These are phyloP conservation scores for Epicampocera succincta DNA, from an alignment of 2,888 invertebrate species.

Conservation along the genomic window DNA sequence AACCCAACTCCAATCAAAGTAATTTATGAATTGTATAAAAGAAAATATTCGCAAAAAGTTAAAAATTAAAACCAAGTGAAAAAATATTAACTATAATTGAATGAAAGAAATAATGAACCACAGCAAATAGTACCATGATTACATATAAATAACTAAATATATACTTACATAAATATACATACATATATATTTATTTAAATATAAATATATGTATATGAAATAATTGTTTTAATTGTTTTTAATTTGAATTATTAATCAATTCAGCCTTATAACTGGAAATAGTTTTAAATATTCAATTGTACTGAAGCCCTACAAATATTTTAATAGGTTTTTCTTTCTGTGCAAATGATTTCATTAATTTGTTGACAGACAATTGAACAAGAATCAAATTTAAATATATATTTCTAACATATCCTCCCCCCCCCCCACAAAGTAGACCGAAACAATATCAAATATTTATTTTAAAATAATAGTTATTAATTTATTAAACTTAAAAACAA, in stretches of 20 bases:
- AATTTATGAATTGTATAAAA: conserved; percentile 57
- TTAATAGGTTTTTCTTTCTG: conserved; percentile 25
- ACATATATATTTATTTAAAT: conserved; percentile 58
- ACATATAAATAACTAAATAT: conserved; percentile 53
- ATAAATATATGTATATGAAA: conserved; percentile 56
- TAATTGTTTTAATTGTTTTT: conserved; percentile 38
- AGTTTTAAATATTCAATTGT: conserved; percentile 58
- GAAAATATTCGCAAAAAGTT: conserved; percentile 15
- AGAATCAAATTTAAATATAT: conserved; percentile 40
- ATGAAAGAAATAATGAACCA: conserved; percentile 59
- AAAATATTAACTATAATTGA: conserved; percentile 32
- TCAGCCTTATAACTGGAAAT: conserved; percentile 66
- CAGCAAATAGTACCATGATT: conserved; percentile 70
- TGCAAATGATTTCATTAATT: conserved; percentile 20
- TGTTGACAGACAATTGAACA: conserved; percentile 30
- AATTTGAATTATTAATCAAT: conserved; percentile 54
- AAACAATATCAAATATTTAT: conserved; percentile 49
- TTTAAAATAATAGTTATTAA: conserved; percentile 46
- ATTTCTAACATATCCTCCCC: conserved; percentile 61
- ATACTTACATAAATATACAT: conserved; percentile 50
- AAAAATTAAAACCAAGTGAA: conserved; percentile 29
- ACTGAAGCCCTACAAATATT: conserved; percentile 14
- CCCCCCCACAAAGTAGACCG: conserved; percentile 38
- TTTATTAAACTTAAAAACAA: conserved; percentile 14
- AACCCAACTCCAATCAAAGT: conserved; percentile 39